Conservation (phyloP, 2,797 vertebrate species). For the Sebastes trivittatus region DNA sequence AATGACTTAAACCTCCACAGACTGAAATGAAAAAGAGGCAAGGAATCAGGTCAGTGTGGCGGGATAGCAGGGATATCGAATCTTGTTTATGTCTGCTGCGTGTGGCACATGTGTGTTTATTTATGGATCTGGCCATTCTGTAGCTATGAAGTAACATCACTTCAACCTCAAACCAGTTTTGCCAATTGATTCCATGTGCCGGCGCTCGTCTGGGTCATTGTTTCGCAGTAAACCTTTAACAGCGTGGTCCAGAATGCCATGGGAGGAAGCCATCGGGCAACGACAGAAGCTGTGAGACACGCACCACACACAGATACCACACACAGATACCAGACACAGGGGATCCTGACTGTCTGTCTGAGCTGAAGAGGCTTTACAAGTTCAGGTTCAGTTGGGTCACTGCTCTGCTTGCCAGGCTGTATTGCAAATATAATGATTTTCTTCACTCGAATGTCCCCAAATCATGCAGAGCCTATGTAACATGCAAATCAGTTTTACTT, state of each 20-base stretch:
- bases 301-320: not conserved
- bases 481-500: not conserved
- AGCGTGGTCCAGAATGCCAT: constrained; percentile 6
- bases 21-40: not conserved
- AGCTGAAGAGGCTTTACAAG: not conserved
- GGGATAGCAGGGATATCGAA: not conserved
- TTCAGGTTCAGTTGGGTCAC: not conserved
- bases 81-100: constrained; percentile 33
- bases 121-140: constrained; percentile 29
- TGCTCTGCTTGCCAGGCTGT: not conserved
- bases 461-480: not conserved
- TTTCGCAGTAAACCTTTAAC: constrained; percentile 21
- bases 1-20: constrained; percentile 13
- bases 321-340: not conserved
- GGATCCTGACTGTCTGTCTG: constrained; percentile 2
- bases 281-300: not conserved
- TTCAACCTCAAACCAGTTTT: constrained; percentile 22
- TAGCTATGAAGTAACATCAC: constrained; percentile 21
- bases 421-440: not conserved
- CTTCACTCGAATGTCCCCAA: not conserved
- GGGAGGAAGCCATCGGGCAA: not conserved
- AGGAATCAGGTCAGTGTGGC: constrained; percentile 37
- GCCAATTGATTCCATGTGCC: constrained; percentile 29
- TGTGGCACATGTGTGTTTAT: constrained; percentile 40
- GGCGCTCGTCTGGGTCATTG: constrained; percentile 17